These are phyloP conservation scores for Tachuris rubrigastra DNA, from an alignment of 2,113 vertebrate genomes.

Conservation along the genomic window DNA sequence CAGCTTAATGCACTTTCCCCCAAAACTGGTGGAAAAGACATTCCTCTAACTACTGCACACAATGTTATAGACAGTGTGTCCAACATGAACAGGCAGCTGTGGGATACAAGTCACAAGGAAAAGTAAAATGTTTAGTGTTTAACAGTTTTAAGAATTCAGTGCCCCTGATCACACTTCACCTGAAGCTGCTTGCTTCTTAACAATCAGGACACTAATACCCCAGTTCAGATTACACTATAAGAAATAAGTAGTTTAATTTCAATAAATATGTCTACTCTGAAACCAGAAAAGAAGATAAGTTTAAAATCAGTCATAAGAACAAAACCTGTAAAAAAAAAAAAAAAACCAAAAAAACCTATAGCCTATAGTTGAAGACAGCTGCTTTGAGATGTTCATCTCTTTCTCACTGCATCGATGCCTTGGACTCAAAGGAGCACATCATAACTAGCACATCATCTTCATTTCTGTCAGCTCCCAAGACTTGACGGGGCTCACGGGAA, in stretches of 20 bases:
- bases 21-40: background rate
- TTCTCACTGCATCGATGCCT: fast-evolving
- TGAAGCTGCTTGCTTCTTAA: background rate
- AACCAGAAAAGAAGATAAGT: background rate
- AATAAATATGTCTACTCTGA: background rate
- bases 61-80: fast-evolving
- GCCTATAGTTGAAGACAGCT: fast-evolving
- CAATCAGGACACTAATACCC: background rate
- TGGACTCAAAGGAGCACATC: background rate
- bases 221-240: background rate
- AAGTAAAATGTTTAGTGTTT: fast-evolving
- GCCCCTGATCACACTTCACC: background rate
- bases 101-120: background rate
- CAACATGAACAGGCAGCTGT: fast-evolving
- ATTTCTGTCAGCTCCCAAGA: fast-evolving
- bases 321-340: background rate
- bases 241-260: background rate
- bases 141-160: background rate
- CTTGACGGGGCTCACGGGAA: background rate
- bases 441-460: fast-evolving
- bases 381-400: background rate
- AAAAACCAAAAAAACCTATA: too few relatives aligned
- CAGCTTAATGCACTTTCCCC: background rate
- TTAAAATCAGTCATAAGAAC: background rate
- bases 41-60: background rate